Conservation (phyloP, 2,888 invertebrate genomes). For the Ormyrus thymus region DNA sequence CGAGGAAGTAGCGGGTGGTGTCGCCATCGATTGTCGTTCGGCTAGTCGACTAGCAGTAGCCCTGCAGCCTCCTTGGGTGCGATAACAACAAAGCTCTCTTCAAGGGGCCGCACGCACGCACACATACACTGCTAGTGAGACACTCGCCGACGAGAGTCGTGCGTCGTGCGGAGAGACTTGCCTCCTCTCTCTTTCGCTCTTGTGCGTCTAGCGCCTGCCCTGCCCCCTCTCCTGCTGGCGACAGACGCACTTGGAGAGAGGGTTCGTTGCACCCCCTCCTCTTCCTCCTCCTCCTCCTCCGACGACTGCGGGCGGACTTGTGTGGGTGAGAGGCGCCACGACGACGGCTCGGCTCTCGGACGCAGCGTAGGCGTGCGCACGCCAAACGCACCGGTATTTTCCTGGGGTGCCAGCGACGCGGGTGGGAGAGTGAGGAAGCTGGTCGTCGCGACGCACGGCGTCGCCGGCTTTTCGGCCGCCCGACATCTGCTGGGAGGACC, state of each 20-base stretch:
- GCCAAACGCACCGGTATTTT: constrained; percentile 1
- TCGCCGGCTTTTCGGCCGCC: not conserved
- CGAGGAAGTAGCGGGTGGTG: constrained; percentile 16
- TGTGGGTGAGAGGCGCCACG: not conserved
- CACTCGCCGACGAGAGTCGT: constrained; percentile 4
- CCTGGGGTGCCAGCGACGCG: not conserved
- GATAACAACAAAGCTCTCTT: not conserved
- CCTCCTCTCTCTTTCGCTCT: not conserved
- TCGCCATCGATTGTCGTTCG: constrained; percentile 33
- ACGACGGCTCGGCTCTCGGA: not conserved
- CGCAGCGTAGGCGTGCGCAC: not conserved
- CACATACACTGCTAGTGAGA: not conserved
- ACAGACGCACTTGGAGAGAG: not conserved
- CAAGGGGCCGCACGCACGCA: not conserved
- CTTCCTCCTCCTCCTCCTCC: not conserved
- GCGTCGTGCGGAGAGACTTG: not conserved
- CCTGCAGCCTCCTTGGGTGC: not conserved
- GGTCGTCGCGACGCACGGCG: constrained; percentile 7
- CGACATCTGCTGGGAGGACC: constrained; percentile 33
- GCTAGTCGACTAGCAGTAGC: not conserved
- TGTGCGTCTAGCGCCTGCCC: constrained; percentile 13
- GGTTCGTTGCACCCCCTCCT: constrained; percentile 43
- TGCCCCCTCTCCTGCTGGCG: not conserved
- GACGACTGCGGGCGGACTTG: not conserved
- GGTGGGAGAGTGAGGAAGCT: constrained; percentile 9